Evolutionary conservation across 2,888 invertebrate species (phyloP), one percentile per base, ranked within the genome.

Genomic region (Leucoma salicis): DNA sequence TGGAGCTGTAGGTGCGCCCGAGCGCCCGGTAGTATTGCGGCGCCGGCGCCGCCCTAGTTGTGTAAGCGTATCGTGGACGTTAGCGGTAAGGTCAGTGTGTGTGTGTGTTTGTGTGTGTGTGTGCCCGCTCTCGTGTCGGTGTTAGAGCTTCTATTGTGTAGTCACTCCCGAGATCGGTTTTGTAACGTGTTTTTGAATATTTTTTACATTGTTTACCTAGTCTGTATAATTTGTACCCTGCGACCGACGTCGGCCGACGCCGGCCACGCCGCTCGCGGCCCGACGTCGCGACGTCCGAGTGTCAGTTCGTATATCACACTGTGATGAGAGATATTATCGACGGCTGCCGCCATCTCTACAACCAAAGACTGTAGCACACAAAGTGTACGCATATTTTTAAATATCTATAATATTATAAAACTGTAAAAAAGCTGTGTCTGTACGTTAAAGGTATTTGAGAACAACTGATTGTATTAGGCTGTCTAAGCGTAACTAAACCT

Each of bases 201-300:
- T 70, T 71, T 77, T 64, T 72, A 74, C 63, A 67, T 58, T 45
- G 44, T 76, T 72, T 72, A 73, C 70, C 70, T 69, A 67, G 63
- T 70, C 58, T 55, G 55, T 68, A 68, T 70, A 39, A 56, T 70
- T 63, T 59, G 34, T 49, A 52, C 55, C 45, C 39, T 24, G 37
- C 34, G 18, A 27, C 14, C 25, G 34, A 11, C 24, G 14, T 14
- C 24, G 21, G 1, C 7, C 39, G 32, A n/a, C 11, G 15, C n/a
- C 15, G 28, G 15, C 31, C 31, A 25, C 24, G 25, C 24, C 35
- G 11, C 24, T 15, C 11, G 25, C 27, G 5, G 12, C 11, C 16
- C 32, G 18, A 25, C 8, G 18, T 29, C 14, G n/a, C n/a, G n/a
- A n/a, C n/a, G n/a, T n/a, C n/a, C n/a, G n/a, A n/a, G n/a, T n/a